Evolutionary conservation across 1,140 invertebrate genomes (phyloP), one percentile per base, ranked within the genome.

Genomic region (Epicauta chinensis): DNA sequence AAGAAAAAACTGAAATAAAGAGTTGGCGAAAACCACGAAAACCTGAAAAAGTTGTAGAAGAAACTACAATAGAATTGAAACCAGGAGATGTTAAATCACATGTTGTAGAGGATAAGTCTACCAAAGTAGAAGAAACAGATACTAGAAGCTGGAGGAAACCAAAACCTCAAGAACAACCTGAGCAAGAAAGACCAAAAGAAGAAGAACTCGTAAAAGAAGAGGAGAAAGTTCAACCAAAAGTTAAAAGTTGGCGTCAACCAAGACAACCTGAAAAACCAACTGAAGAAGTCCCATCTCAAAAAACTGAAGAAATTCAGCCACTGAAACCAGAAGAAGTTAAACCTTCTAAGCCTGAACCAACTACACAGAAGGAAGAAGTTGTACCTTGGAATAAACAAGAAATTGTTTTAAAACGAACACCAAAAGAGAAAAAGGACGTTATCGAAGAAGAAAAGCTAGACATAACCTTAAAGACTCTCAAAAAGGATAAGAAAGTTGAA

Each of bases 361-460:
- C 17, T 32, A 23, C 17, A 55, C 44, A 50, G 23, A 49, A 29
- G 37, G 14, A 16, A 43, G 54, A 60, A 59, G 66, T 13, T 0
- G 64, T 69, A 55, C 67, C 70, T 11, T 72, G 71, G 70, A 71
- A 53, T 50, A 50, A 59, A 51, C 54, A 59, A 36, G 31, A 43
- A 16, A 56, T 68, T 12, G 53, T 68, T 15, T 36, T 71, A 7
- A 73, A 48, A 2, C 49, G 48, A 11, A 64, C 64, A 17, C 46
- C 63, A 31, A 35, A 53, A 0, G 37, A 57, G 34, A 70, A 69
- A 53, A 37, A 29, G 51, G 31, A 56, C 46, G 35, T 41, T 50
- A 39, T 63, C 66, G 10, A 68, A 68, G 46, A 68, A 70, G 23
- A 62, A 70, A 56, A 66, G 67, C 64, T 63, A 59, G 67, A 55